phyloP scores from a whole-genome alignment of 2,888 invertebrate species.

The Stenurella melanura region DNA sequence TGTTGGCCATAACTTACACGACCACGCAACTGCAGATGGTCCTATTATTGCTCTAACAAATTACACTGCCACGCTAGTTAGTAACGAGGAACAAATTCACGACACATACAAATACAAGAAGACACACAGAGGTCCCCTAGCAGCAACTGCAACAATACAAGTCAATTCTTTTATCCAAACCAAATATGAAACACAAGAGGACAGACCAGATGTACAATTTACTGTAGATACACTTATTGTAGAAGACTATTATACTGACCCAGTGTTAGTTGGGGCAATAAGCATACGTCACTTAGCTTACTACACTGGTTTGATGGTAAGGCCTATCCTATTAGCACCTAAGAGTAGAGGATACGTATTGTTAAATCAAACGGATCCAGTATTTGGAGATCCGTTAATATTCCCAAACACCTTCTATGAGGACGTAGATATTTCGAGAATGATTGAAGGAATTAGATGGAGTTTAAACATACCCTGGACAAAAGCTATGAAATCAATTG shows the following conservation, averaged over 20 bases:
- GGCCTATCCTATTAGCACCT: constrained; percentile 79
- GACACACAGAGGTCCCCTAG: constrained; percentile 74
- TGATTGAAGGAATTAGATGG: constrained; percentile 78
- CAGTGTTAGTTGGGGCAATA: constrained; percentile 67
- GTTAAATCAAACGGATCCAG: constrained; percentile 81
- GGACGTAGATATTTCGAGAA: constrained; percentile 77
- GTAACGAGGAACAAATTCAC: constrained; percentile 68
- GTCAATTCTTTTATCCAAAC: constrained; percentile 79
- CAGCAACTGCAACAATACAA: constrained; percentile 75
- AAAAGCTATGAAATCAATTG: constrained; percentile 67
- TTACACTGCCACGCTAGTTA: constrained; percentile 74
- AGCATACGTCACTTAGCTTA: constrained; percentile 76
- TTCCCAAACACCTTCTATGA: constrained; percentile 81
- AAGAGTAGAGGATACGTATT: constrained; percentile 78
- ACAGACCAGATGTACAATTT: constrained; percentile 80
- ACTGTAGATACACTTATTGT: constrained; percentile 78
- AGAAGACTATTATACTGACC: constrained; percentile 76
- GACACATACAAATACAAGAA: constrained; percentile 73
- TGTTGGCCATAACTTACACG: constrained; percentile 46
- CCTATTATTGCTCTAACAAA: constrained; percentile 75
- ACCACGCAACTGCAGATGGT: constrained; percentile 76
- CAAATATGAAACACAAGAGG: constrained; percentile 70
- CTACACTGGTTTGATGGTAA: constrained; percentile 77
- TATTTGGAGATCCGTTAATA: constrained; percentile 82
- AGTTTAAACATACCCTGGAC: constrained; percentile 74